Percentiles rank a stretch among this genome's conserved stretches.
These are phyloP conservation scores for Hassar affinis DNA, from an alignment of 2,113 vertebrate species.

Conservation along the genomic window DNA sequence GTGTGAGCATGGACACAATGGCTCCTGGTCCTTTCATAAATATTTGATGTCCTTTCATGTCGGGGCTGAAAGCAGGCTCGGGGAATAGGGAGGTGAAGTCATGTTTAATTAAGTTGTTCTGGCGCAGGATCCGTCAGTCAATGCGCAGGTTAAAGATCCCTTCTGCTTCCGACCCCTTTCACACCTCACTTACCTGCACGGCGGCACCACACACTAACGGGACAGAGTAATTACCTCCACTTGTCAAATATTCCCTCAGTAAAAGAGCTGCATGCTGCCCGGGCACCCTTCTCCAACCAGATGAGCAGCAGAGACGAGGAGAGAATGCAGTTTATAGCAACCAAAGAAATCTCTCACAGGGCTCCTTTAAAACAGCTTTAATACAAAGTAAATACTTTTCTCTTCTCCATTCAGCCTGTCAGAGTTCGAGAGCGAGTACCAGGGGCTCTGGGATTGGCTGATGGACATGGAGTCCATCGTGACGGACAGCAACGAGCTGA, in stretches of 20 bases:
- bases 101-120: conserved; percentile 60
- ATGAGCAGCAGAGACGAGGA: conserved; percentile 12
- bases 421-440: conserved; percentile 93
- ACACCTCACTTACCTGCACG: conserved; percentile 51
- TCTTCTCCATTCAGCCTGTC: conserved; percentile 82
- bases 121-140: conserved; percentile 53
- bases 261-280: conserved; percentile 37
- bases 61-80: conserved; percentile 35
- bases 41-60: conserved; percentile 52
- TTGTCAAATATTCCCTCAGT: conserved; percentile 58
- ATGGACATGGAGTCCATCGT: conserved; percentile 97
- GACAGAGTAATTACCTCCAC: conserved; percentile 51
- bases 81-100: conserved; percentile 52
- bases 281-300: conserved; percentile 20
- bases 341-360: conserved; percentile 2
- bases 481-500: conserved; percentile 93
- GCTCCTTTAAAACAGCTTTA: conserved; percentile 9
- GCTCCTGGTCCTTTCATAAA: conserved; percentile 51
- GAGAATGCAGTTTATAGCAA: conserved; percentile 22
- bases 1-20: conserved; percentile 38
- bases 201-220: conserved; percentile 41
- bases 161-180: conserved; percentile 51
- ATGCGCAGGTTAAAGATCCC: conserved; percentile 54
- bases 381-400: too few species aligned
- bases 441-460: conserved; percentile 98